These are phyloP conservation scores for Sarcophaga caerulescens DNA, from an alignment of 2,888 invertebrate genomes.

Conservation along the genomic window DNA sequence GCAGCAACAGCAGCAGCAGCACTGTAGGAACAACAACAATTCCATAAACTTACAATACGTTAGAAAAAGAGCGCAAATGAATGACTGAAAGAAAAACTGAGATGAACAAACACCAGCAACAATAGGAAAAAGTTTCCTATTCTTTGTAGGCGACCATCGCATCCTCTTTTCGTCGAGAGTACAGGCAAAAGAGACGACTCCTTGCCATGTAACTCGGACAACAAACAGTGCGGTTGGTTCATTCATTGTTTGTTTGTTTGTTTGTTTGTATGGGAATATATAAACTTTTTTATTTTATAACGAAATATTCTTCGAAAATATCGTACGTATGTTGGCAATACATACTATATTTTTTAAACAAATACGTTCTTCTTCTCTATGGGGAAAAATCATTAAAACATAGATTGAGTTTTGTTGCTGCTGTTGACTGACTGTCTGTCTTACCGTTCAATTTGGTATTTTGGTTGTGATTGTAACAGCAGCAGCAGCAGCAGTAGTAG, in stretches of 20 bases:
- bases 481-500: not conserved
- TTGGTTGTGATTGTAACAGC: constrained; percentile 25
- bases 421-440: not conserved
- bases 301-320: constrained; percentile 18
- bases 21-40: constrained; percentile 49
- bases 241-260: not conserved
- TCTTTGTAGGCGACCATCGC: constrained; percentile 1
- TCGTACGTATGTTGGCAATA: constrained; percentile 19
- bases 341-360: constrained; percentile 33
- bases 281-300: constrained; percentile 20
- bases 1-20: constrained; percentile 33
- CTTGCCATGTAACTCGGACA: not conserved
- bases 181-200: not conserved
- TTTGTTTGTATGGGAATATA: constrained; percentile 46
- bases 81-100: constrained; percentile 15
- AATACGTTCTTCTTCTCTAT: constrained; percentile 30
- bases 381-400: constrained; percentile 48
- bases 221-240: not conserved
- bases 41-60: constrained; percentile 13
- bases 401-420: constrained; percentile 18
- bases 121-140: constrained; percentile 47
- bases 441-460: not conserved
- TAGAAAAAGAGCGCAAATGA: constrained; percentile 1
- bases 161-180: constrained; percentile 10
- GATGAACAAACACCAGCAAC: constrained; percentile 25